Evolutionary conservation across 2,113 vertebrate genomes (phyloP), one percentile per base, ranked within the genome.

Genomic region (Dendropsophus ebraccatus): DNA sequence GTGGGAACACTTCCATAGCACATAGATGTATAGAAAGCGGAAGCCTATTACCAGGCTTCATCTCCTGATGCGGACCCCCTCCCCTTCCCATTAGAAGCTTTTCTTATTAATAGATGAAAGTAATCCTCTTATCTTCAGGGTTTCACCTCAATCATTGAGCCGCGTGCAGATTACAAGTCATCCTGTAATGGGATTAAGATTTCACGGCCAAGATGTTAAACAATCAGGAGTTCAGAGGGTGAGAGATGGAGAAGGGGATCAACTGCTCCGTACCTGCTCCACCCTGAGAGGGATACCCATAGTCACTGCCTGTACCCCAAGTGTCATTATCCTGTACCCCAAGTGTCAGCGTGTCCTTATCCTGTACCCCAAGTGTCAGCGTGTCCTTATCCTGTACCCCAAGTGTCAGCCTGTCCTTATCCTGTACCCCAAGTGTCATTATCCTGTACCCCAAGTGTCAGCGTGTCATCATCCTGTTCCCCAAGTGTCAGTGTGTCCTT

Each of bases 41-140:
- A 45, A 17, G 4, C 32, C 23, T 23, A 79, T 80, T 47, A 41
- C 14, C 69, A 5, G 45, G 76, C 1, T 52, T 11, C 19, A 4
- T 19, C 4, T 28, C 17, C 49, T 56, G n/a, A n/a, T n/a, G n/a
- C n/a, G n/a, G n/a, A n/a, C n/a, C n/a, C n/a, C n/a, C n/a, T n/a
- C n/a, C 32, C 32, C 49, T 11, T 14, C 67, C 56, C 60, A 9
- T 77, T 21, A 49, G 30, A 62, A 45, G 70, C 37, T 75, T 81
- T 56, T 73, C 32, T 54, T 79, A 17, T 54, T 58, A 86, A 91
- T 91, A 94, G 92, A 94, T 94, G 93, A 94, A 92, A 92, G 88
- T 93, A 92, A 95, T 94, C 92, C 92, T 91, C 93, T 92, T 94
- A 94, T 89, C 87, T 86, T 89, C 93, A 92, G 91, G 90, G 92